phyloP scores from a whole-genome alignment of 2,888 invertebrate genomes.

The Tipula lateralis region DNA sequence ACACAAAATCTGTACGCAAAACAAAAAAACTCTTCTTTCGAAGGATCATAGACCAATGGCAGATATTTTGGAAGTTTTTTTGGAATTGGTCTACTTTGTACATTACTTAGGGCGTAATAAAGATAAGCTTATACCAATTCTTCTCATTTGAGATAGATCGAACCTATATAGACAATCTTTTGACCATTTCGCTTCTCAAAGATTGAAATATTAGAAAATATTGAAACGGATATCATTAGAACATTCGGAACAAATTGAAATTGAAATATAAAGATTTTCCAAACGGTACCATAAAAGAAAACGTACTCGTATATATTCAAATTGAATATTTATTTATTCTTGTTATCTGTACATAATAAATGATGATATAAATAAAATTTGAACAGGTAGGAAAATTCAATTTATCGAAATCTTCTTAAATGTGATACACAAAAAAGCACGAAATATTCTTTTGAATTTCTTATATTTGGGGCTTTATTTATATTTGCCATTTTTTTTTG shows the following conservation, averaged over 20 bases:
- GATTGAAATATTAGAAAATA: not conserved
- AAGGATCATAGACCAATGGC: too few relatives aligned
- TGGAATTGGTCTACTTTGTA: too few relatives aligned
- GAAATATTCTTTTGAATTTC: not conserved
- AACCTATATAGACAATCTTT: too few relatives aligned
- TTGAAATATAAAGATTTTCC: not conserved
- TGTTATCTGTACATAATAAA: not conserved
- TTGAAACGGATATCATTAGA: not conserved
- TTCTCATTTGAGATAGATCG: too few relatives aligned
- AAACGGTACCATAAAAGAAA: not conserved
- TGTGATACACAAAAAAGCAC: not conserved
- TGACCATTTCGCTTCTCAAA: too few relatives aligned
- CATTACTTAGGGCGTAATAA: too few relatives aligned
- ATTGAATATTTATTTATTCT: constrained; percentile 5
- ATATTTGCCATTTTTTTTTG: not conserved
- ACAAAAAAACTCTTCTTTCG: too few relatives aligned
- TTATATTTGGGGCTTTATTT: not conserved
- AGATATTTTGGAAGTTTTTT: too few relatives aligned
- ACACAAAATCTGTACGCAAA: too few relatives aligned
- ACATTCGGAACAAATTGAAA: not conserved
- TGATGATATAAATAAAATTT: not conserved
- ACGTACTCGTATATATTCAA: not conserved
- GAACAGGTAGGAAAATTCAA: not conserved
- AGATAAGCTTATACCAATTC: too few relatives aligned
- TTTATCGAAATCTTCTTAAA: not conserved